Evolutionary conservation across 1,140 invertebrate genomes (phyloP).

Genomic region (Ephestia elutella): DNA sequence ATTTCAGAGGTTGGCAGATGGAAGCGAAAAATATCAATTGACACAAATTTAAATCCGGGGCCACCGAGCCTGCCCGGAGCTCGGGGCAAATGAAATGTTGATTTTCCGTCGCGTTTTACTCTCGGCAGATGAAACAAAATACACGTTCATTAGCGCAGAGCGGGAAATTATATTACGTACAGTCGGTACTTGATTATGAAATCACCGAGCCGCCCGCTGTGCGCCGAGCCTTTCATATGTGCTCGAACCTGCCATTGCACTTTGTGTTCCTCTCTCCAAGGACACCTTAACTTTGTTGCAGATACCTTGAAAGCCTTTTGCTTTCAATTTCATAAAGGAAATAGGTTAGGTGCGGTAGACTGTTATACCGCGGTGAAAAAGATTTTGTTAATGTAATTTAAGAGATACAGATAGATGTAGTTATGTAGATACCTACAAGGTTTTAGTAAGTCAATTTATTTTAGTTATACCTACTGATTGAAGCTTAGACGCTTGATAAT

Average conservation of each 20-base stretch:
- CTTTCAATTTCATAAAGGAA: not conserved
- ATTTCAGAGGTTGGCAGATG: not conserved
- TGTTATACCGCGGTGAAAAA: not conserved
- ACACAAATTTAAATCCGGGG: conserved; percentile 27
- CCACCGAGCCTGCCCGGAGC: conserved; percentile 23
- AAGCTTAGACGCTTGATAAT: no score
- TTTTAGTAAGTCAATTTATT: no score
- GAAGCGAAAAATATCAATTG: conserved; percentile 14
- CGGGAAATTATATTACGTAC: conserved; percentile 53
- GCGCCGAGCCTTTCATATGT: conserved; percentile 16
- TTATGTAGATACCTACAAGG: no score
- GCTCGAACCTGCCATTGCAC: conserved; percentile 4
- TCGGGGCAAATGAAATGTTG: conserved; percentile 56
- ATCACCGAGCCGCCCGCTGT: conserved; percentile 32
- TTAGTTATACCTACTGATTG: no score
- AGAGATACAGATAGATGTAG: no score
- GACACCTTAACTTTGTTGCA: not conserved
- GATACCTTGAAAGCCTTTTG: not conserved
- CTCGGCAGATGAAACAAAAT: conserved; percentile 60
- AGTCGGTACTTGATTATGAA: conserved; percentile 53
- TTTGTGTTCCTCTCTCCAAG: not conserved
- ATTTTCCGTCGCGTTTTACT: conserved; percentile 50
- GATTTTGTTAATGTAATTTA: no score
- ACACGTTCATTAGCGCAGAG: conserved; percentile 59
- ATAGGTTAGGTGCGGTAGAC: not conserved